Conservation (phyloP, 2,797 vertebrate species). For the Mormyrops attenuatus region DNA sequence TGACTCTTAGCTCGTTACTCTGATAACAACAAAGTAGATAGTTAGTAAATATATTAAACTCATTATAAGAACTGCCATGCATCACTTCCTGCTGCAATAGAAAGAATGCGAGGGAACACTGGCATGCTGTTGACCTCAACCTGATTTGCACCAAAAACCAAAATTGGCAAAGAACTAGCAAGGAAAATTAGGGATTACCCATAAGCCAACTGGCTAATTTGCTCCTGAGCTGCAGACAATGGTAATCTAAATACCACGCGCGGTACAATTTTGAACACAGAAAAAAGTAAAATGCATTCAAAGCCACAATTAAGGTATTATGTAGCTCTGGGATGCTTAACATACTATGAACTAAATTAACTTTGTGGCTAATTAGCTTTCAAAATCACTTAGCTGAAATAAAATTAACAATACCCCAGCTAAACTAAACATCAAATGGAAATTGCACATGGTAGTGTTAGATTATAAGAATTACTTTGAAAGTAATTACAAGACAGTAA, state of each 20-base stretch:
- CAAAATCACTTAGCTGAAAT: conserved; percentile 7
- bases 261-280: not conserved
- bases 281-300: conserved; percentile 6
- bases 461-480: conserved; percentile 5
- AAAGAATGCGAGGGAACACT: not conserved
- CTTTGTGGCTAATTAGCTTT: conserved; percentile 10
- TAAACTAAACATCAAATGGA: conserved; percentile 7
- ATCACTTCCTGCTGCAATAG: not conserved
- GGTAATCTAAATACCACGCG: not conserved
- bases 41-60: not conserved
- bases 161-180: not conserved
- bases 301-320: conserved; percentile 1
- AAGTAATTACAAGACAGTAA: conserved; percentile 1
- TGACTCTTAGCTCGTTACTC: not conserved
- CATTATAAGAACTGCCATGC: not conserved
- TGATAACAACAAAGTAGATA: not conserved
- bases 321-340: conserved; percentile 9
- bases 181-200: not conserved
- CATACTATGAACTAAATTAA: conserved; percentile 11
- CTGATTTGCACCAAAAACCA: not conserved
- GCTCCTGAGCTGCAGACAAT: not conserved
- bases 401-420: conserved; percentile 2
- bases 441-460: not conserved
- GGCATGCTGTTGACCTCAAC: not conserved
- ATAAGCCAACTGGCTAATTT: not conserved